phyloP scores from a whole-genome alignment of 2,888 invertebrate genomes.

The Brenthis ino region DNA sequence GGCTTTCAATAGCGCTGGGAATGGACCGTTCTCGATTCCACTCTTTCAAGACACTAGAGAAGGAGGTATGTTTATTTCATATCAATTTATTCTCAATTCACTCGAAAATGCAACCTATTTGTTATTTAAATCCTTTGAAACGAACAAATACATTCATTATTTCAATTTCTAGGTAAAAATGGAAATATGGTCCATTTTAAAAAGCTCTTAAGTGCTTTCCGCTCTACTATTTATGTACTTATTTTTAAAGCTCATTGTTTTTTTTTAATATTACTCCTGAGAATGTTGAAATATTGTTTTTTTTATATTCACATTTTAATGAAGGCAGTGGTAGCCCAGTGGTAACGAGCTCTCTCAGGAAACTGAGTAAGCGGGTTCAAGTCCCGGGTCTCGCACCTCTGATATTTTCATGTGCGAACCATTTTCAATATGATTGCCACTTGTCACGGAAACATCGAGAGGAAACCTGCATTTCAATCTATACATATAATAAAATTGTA shows the following conservation, averaged over 20 bases:
- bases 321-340: too few relatives aligned
- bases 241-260: conserved; percentile 6
- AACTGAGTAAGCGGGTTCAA: too few relatives aligned
- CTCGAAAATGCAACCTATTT: too few relatives aligned
- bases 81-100: background rate
- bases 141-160: background rate
- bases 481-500: too few relatives aligned
- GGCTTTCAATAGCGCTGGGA: conserved; percentile 92
- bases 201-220: conserved; percentile 14
- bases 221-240: conserved; percentile 1
- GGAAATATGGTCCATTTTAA: background rate
- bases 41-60: conserved; percentile 92
- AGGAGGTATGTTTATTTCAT: conserved; percentile 82
- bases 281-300: too few relatives aligned
- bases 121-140: too few relatives aligned
- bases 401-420: too few relatives aligned
- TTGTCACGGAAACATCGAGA: too few relatives aligned
- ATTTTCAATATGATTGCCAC: too few relatives aligned
- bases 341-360: too few relatives aligned
- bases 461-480: background rate
- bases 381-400: too few relatives aligned
- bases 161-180: conserved; percentile 8
- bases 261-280: background rate
- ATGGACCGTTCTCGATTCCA: conserved; percentile 90
- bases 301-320: too few relatives aligned